Evolutionary conservation across 2,113 vertebrate species (phyloP), one percentile per base, ranked within the genome.

Genomic region (human (Homo sapiens)): DNA sequence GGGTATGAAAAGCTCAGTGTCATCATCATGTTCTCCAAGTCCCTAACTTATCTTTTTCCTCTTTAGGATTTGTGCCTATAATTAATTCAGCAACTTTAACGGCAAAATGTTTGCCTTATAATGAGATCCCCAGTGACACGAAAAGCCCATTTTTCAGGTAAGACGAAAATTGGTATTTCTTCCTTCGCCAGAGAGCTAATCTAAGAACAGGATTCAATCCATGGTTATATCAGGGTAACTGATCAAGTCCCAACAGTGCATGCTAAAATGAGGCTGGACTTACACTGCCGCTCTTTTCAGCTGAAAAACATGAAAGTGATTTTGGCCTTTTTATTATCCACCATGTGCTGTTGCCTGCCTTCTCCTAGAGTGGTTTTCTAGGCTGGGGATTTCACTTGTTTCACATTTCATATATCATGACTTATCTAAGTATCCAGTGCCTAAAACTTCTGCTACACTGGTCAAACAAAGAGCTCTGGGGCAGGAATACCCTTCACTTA

Each of bases 31-130:
- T 93, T 88, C 88, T n/a, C 87, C 85, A 82, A 93, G 70, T 90
- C 81, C 83, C 79, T 83, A 93, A 90, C 76, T 96, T 96, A 70
- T 79, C 85, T 96, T 96, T 82, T 92, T 82, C 61, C 52, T 96
- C 80, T 92, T 98, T 55, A 82, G 70, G 13, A 86, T 96, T 82
- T 97, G 48, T 78, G 81, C 80, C 92, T 96, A 0, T 89, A 97
- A 98, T 98, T 98, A 98, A 98, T 97, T 96, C 94, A 96, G 97
- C 93, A 98, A 97, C 89, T 97, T 96, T 90, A 97, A 97, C 98
- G 90, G 80, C 50, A 81, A 91, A 97, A 96, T 95, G 89, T 93
- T 97, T 98, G 96, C 94, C 95, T 95, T 97, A 25, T 98, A 98
- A 98, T 98, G 98, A 98, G 97, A 93, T 98, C 98, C 98, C 98